Conservation (phyloP, 2,888 invertebrate genomes). For the Mesorhabditis spiculigera region DNA sequence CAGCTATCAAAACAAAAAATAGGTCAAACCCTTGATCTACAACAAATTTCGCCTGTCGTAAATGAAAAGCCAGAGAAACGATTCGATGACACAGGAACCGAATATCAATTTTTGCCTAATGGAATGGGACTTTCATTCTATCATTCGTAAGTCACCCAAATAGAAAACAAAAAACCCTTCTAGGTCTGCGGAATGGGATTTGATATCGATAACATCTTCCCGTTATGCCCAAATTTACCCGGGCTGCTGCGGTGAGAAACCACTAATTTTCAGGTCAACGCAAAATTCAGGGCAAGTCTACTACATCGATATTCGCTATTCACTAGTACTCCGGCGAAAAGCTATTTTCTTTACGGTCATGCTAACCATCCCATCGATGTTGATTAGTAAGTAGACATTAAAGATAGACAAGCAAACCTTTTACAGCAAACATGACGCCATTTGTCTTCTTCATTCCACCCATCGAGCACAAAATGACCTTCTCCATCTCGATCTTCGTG, state of each 20-base stretch:
- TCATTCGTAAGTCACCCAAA: constrained; percentile 28
- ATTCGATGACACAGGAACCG: constrained; percentile 28
- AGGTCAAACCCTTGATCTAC: constrained; percentile 37
- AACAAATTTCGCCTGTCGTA: constrained; percentile 37
- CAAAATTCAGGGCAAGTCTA: constrained; percentile 27
- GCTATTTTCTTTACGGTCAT: constrained; percentile 47
- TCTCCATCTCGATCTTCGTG: constrained; percentile 86
- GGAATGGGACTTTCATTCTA: constrained; percentile 41
- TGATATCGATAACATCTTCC: constrained; percentile 38
- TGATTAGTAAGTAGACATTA: constrained; percentile 34
- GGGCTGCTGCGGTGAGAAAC: constrained; percentile 33
- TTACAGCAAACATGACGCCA: constrained; percentile 38
- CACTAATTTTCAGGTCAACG: not conserved
- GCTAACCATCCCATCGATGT: constrained; percentile 50
- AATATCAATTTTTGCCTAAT: constrained; percentile 33
- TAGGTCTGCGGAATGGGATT: constrained; percentile 50
- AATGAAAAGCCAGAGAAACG: constrained; percentile 24
- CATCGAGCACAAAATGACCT: constrained; percentile 86
- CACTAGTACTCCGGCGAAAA: constrained; percentile 34
- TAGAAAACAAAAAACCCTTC: constrained; percentile 14
- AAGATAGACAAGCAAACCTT: not conserved
- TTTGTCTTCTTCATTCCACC: constrained; percentile 41
- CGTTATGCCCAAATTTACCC: constrained; percentile 44
- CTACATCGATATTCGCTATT: constrained; percentile 42
- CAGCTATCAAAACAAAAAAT: not conserved